Base-by-base conservation (phyloP, 2,888 invertebrate genomes). In the Scaptodrosophila latifasciaeformis region DNA sequence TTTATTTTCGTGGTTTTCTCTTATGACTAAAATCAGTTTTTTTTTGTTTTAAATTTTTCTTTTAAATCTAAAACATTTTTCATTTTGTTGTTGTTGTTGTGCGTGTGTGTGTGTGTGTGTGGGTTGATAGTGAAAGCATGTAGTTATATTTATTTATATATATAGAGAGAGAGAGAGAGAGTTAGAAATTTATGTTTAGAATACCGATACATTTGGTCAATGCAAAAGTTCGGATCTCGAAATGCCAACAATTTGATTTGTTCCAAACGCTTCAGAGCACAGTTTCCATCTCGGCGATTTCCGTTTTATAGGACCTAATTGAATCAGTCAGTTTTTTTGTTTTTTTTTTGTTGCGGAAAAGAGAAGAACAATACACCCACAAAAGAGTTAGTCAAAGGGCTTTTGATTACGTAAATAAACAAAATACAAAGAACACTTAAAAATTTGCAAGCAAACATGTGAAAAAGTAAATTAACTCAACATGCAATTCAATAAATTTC, bases 251-350 rank as follows among this genome's bases (percentile, higher is more conserved):
- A 47, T 55, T 46, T 61, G 29, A 30, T 44, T 27, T 29, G 43
- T 17, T 56, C 42, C 37, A 60, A 57, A 56, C 60, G 55, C 62
- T 81, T 75, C 76, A 75, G 49, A 95, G 93, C 89, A 95, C 95
- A 85, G 95, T 95, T 90, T 95, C 95, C 92, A 95, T 94, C 90
- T 95, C 95, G 81, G 95, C 94, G 74, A 92, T 91, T 87, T 92
- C 92, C 63, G 91, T 92, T 88, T 91, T 89, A 86, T 90, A 86
- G 2, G 87, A 86, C 86, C 87, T 86, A 62, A 27, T 30, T 2
- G 10, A 13, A 27, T 27, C 5, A 5, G 9, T 27, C 9, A 5
- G 9, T 34, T 34, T 34, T 34, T 34, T 31, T 2, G 27, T 27
- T 31, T 31, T 34, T 5, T 10, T 2, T 12, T 34, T 34, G 12